Conservation (phyloP, 2,113 vertebrate species). For the Sander lucioperca region DNA sequence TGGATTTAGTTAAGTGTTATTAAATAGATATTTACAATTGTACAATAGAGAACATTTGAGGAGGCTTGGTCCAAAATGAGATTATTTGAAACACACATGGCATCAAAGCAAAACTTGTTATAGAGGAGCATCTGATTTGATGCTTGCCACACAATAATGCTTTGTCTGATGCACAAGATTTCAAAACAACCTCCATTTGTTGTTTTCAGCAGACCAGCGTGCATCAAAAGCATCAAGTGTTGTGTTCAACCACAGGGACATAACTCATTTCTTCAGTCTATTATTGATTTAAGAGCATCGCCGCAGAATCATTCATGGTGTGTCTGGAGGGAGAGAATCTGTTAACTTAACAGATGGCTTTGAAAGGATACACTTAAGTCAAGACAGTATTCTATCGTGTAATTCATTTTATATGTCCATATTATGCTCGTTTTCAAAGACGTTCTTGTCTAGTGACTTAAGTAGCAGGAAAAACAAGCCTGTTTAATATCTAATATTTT, state of each 20-base stretch:
- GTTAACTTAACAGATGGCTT: slow-evolving; percentile 21
- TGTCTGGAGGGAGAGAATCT: slow-evolving; percentile 21
- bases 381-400: background rate
- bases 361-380: slow-evolving; percentile 16
- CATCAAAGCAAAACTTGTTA: slow-evolving; percentile 32
- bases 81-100: slow-evolving; percentile 17
- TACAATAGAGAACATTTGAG: background rate
- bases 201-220: slow-evolving; percentile 52
- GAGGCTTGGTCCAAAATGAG: slow-evolving; percentile 8
- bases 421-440: background rate
- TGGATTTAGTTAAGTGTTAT: slow-evolving; percentile 11
- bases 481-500: background rate
- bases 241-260: slow-evolving; percentile 42
- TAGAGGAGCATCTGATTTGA: slow-evolving; percentile 49
- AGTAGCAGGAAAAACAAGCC: background rate
- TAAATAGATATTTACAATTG: slow-evolving; percentile 6
- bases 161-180: slow-evolving; percentile 40
- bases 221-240: slow-evolving; percentile 53
- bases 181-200: slow-evolving; percentile 21
- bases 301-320: slow-evolving; percentile 35
- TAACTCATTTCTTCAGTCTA: slow-evolving; percentile 39
- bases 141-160: slow-evolving; percentile 30
- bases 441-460: background rate
- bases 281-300: slow-evolving; percentile 47
- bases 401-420: slow-evolving; percentile 3